These are phyloP conservation scores for Elephas maximus DNA, from an alignment of 2,113 vertebrate genomes.

Conservation along the genomic window DNA sequence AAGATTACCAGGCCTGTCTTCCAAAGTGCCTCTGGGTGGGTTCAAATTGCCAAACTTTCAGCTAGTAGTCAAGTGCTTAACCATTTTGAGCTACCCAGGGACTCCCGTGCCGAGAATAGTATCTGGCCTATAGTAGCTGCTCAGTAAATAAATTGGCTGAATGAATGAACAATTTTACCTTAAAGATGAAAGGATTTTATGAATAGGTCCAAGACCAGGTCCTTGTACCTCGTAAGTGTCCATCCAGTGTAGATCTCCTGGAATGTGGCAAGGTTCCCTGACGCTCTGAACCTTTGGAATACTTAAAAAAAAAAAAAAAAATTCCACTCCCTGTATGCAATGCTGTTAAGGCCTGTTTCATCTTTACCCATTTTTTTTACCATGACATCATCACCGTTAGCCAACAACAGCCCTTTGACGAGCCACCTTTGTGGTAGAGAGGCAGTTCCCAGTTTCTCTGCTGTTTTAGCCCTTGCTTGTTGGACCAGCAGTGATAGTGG, in stretches of 20 bases:
- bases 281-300: background rate
- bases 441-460: background rate
- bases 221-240: background rate
- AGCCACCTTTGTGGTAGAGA: background rate
- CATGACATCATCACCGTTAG: background rate
- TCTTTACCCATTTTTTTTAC: background rate
- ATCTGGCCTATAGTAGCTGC: background rate
- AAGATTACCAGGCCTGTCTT: background rate
- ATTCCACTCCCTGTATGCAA: background rate
- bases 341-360: background rate
- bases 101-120: background rate
- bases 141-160: slow-evolving; percentile 4
- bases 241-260: background rate
- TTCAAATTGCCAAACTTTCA: background rate
- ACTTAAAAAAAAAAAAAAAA: background rate
- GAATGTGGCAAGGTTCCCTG: background rate
- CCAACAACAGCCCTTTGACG: background rate
- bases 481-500: background rate
- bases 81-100: background rate
- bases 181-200: slow-evolving; percentile 4
- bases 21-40: background rate
- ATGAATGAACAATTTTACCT: background rate
- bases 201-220: background rate
- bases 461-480: background rate
- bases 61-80: background rate